A percentile compares a stretch with the other conserved stretches of the same genome.
These are phyloP conservation scores for Polypterus senegalus DNA, from an alignment of 2,113 vertebrate species.

Conservation along the genomic window DNA sequence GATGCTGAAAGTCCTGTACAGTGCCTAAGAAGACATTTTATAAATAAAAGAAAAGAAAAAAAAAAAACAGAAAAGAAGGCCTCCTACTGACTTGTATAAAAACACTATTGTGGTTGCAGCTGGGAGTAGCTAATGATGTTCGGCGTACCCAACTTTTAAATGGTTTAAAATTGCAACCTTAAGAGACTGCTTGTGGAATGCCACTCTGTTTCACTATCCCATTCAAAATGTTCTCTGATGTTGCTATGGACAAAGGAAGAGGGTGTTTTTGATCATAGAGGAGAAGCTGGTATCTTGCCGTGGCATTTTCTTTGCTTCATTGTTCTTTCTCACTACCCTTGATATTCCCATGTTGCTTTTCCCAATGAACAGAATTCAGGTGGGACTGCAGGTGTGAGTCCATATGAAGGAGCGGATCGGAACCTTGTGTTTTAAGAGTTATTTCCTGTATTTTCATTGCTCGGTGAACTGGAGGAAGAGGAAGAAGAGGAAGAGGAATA, in stretches of 20 bases:
- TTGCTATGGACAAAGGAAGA: neutral
- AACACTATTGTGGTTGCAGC: too few species aligned
- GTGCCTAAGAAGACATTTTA: neutral
- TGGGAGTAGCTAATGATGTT: too few species aligned
- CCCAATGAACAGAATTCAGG: neutral
- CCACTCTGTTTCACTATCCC: too few species aligned
- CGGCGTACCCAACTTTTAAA: too few species aligned
- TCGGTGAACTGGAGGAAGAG: slow-evolving; percentile 71
- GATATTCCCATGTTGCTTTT: neutral
- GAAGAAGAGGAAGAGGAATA: slow-evolving; percentile 69
- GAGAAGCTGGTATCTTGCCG: too few species aligned
- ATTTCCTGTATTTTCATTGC: slow-evolving; percentile 73
- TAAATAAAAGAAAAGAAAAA: too few species aligned
- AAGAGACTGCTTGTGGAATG: too few species aligned
- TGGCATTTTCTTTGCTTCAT: too few species aligned
- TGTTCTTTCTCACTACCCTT: neutral
- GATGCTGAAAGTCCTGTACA: neutral
- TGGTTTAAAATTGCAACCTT: too few species aligned
- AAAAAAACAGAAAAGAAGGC: too few species aligned
- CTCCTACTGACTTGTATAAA: too few species aligned
- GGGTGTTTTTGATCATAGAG: neutral
- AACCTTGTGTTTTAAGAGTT: slow-evolving; percentile 62
- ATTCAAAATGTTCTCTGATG: too few species aligned
- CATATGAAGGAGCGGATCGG: slow-evolving; percentile 11
- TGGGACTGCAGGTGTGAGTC: neutral